Percentiles rank a stretch among this genome's conserved stretches.
Evolutionary conservation across 2,113 vertebrate genomes (phyloP).

Genomic region (Panthera leo): DNA sequence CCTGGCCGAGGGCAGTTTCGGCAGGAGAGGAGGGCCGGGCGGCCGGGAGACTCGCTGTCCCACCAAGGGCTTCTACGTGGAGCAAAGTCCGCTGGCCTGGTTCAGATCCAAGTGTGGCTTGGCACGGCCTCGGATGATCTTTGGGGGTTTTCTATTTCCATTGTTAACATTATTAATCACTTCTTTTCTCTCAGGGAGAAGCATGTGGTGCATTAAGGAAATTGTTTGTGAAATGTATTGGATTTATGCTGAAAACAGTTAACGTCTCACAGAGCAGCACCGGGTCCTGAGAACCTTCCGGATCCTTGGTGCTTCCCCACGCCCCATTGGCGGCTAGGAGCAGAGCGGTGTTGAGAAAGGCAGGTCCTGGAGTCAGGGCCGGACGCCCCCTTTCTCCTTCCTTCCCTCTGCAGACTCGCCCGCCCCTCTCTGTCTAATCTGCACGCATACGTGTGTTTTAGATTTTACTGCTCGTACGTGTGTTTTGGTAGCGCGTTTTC

Average conservation of each 20-base stretch:
- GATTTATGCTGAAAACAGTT: background rate
- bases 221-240: background rate
- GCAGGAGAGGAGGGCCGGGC: fast-evolving
- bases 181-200: background rate
- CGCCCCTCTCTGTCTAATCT: fast-evolving
- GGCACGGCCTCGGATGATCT: background rate
- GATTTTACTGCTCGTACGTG: fast-evolving
- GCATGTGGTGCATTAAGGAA: background rate
- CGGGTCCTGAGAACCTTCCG: fast-evolving
- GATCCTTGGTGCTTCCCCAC: background rate
- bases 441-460: fast-evolving
- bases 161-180: background rate
- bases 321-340: fast-evolving
- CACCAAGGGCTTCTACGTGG: fast-evolving
- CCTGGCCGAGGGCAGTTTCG: fast-evolving
- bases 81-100: too few relatives aligned
- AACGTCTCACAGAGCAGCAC: fast-evolving
- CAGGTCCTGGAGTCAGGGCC: fast-evolving
- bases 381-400: fast-evolving
- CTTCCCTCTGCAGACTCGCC: fast-evolving
- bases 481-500: background rate
- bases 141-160: background rate
- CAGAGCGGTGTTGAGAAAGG: fast-evolving
- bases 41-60: background rate
- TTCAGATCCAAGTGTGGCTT: background rate